Evolutionary conservation across 1,140 invertebrate species (phyloP).

Genomic region (Leptinotarsa defecta): DNA sequence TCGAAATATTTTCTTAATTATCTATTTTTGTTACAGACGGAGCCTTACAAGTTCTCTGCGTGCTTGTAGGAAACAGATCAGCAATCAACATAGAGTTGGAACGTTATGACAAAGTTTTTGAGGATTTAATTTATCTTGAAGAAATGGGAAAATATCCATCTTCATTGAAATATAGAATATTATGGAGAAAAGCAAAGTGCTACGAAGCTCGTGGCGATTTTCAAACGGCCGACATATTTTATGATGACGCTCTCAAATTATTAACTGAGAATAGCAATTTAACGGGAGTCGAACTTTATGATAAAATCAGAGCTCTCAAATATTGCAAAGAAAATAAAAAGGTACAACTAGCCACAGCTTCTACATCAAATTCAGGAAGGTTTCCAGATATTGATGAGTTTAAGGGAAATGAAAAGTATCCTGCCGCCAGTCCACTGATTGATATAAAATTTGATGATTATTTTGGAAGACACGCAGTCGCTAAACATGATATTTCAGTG

Average conservation of each 20-base stretch:
- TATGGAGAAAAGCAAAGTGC: not conserved
- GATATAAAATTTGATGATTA: not conserved
- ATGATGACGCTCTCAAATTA: not conserved
- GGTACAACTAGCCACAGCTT: not conserved
- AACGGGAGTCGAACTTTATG: not conserved
- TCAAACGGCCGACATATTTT: not conserved
- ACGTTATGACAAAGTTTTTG: not conserved
- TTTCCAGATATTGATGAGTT: not conserved
- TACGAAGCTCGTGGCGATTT: not conserved
- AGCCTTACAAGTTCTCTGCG: not conserved
- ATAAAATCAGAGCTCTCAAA: not conserved
- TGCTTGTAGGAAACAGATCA: not conserved
- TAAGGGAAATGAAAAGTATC: not conserved
- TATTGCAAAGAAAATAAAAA: slow-evolving; percentile 1
- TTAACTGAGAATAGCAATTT: not conserved
- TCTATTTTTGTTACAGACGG: not conserved
- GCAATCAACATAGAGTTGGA: not conserved
- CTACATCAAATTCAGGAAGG: not conserved
- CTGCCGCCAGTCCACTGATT: not conserved
- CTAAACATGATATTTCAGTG: not conserved
- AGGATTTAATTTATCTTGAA: not conserved
- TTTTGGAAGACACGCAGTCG: not conserved
- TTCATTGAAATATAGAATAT: not conserved
- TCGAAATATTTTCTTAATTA: too few species aligned
- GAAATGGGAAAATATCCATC: not conserved